Evolutionary conservation across 2,113 vertebrate species (phyloP).

Genomic region (Semicossyphus pulcher): DNA sequence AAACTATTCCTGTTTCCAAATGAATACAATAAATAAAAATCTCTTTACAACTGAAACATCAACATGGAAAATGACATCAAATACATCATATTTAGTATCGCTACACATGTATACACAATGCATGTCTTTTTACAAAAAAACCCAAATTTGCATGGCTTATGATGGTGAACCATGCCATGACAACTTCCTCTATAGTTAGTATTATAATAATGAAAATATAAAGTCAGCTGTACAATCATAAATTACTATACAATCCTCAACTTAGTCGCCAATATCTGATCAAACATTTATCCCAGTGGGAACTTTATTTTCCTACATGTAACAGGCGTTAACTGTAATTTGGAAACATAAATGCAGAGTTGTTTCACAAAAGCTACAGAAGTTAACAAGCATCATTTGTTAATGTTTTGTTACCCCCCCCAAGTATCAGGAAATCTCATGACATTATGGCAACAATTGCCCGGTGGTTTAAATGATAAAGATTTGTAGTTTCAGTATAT

Average conservation of each 20-base stretch:
- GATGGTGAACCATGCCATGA: constrained; percentile 28
- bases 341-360: background rate
- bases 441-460: constrained; percentile 7
- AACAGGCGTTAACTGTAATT: background rate
- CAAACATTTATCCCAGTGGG: constrained; percentile 20
- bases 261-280: constrained; percentile 48
- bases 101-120: constrained; percentile 57
- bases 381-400: constrained; percentile 9
- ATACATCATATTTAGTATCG: constrained; percentile 58
- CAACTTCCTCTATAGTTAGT: constrained; percentile 35
- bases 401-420: background rate
- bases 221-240: constrained; percentile 66
- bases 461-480: background rate
- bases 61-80: constrained; percentile 62
- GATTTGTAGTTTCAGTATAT: constrained; percentile 14
- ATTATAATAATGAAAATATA: constrained; percentile 52
- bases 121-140: constrained; percentile 61
- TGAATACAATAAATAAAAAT: constrained; percentile 68
- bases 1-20: constrained; percentile 77
- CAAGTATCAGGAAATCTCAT: background rate
- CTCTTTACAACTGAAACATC: constrained; percentile 65
- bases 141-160: constrained; percentile 50
- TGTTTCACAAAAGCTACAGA: background rate
- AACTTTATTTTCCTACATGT: background rate
- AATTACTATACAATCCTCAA: constrained; percentile 67